Base-by-base conservation (phyloP, 2,888 invertebrate species). In the Noctua janthe region DNA sequence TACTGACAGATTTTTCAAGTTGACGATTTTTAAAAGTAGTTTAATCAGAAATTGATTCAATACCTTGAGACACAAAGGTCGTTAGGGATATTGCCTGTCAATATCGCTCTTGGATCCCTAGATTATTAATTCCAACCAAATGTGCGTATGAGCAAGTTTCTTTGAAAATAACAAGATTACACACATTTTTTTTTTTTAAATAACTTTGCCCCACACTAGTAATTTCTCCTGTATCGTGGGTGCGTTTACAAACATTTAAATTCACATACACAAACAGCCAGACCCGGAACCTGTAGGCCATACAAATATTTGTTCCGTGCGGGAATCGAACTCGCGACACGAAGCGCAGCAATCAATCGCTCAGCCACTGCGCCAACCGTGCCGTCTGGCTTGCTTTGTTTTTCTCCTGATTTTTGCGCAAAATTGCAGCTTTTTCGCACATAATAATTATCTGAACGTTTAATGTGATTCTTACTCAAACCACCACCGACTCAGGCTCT, bases 1-100 rank as follows among this genome's bases (percentile, higher is more conserved):
- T 73, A 70, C 73, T 74, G 74, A 39, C 43, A 71, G 17, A 69
- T 59, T 80, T 76, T 74, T 86, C 35, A 87, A 43, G 51, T 72
- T 70, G 66, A 56, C 13, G 13, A 67, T 70, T 81, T 80, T 85
- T 62, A 39, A 72, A 72, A 85, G n/a, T 39, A 66, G 56, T 47
- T 29, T 71, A 51, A 79, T 82, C 43, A 47, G 13, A 49, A 56
- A 67, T 54, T 71, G 47, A 66, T 71, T 54, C 11, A 6, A 79
- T 67, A 56, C 13, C 11, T n/a, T 69, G 8, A 13, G 10, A 7
- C 54, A 56, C 7, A 35, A 13, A 71, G 23, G 6, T 59, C 47
- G 1, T 59, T 47, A 80, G 3, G 20, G 20, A 71, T 43, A 78
- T 71, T 49, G 1, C 56, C 23, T 59, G 49, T 79, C 43, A 56